Base-by-base conservation (phyloP, 2,888 invertebrate species). In the Yponomeuta evonymella region DNA sequence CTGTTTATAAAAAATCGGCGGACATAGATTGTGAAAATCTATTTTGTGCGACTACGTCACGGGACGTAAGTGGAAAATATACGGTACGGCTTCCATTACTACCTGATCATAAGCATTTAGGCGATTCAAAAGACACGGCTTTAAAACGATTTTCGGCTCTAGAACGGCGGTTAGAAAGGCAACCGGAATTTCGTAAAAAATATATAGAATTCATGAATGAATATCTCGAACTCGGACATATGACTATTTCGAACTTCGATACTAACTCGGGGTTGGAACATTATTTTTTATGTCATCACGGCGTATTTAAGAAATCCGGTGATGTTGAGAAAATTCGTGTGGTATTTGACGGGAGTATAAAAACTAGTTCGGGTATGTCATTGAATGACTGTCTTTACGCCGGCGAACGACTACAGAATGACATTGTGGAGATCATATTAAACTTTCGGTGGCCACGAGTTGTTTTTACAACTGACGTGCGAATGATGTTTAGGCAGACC, bases 401-500 rank as follows among this genome's bases (percentile, higher is more conserved):
- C 6, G 62, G 62, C 12, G n/a, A 51, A 15, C 15, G 51, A n/a
- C 29, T 71, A 1, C 71, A 71, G 29, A 12, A 12, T 12, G 63
- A 71, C 48, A 67, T 71, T 15, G 11, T 29, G 29, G 68, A 62
- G 29, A 12, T 71, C 12, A 12, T 67, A n/a, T 12, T 15, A 2
- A 67, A 66, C 4, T 67, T 58, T 12, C 58, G 67, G 36, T 10
- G 29, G 4, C 67, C 67, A 12, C 58, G 30, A 43, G 33, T 62
- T 12, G 67, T 67, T 12, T 63, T 67, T n/a, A 58, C 58, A n/a
- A 36, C 67, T 2, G 71, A 71, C 43, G 63, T 71, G 15, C 15
- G 33, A 36, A 36, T 43, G 62, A 71, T 71, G 71, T 71, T 62
- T 63, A 58, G 67, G 2, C 67, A 62, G 12, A 70, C 58, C 29